Base-by-base conservation (phyloP, 2,888 invertebrate species). In the Junonia oenone region DNA sequence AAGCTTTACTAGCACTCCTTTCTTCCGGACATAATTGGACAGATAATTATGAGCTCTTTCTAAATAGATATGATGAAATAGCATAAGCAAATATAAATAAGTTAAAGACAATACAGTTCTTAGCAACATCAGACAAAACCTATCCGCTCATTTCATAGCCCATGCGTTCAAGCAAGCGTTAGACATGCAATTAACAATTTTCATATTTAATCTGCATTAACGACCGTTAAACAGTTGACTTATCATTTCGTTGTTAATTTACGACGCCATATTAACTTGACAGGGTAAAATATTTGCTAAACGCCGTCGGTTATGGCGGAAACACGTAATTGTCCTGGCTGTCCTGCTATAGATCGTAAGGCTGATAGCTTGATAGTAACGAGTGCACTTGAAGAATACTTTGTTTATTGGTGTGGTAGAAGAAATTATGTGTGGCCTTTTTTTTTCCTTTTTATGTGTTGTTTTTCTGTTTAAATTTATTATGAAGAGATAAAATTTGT, bases 141-240 rank as follows among this genome's bases (percentile, higher is more conserved):
- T n/a, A 13, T 13, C n/a, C 13, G 26, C 29, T 68, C 67, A 2
- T 63, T 63, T 64, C 40, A 26, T 71, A 63, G 72, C 73, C 68
- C 49, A 58, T 58, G 64, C 45, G 59, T 56, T 50, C 68, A 69
- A 57, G 67, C 62, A 62, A 68, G 68, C 69, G 75, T 78, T 76
- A 75, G 74, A 73, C 64, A 61, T 71, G 75, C 71, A 69, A 70
- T 75, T 76, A 69, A 67, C 63, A 70, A 75, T 78, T 79, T 77
- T 79, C 71, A 72, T 71, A 75, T 70, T 68, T 74, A 77, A 73
- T 73, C 70, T 74, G 65, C 69, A 66, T 72, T 72, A 70, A 71
- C 64, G 68, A 68, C 73, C 72, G 77, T 78, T 75, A 71, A 75
- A 75, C 68, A 65, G 65, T 61, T 67, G 64, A 59, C 64, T 76